Base-by-base conservation (phyloP, 2,888 invertebrate species). In the Apotomis turbidana region DNA sequence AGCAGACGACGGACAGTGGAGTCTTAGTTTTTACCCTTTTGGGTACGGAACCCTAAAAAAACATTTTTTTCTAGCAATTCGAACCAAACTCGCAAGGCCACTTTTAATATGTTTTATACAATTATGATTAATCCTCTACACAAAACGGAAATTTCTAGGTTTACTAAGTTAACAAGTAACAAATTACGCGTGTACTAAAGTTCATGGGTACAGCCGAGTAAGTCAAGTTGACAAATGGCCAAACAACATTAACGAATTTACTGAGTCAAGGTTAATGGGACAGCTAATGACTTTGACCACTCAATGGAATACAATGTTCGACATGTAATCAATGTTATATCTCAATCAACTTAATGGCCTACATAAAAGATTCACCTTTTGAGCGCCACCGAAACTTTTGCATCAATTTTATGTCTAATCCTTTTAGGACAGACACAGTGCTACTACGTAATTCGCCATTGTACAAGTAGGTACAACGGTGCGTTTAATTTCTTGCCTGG, bases 181-280 rank as follows among this genome's bases (percentile, higher is more conserved):
- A 64, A 70, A 70, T 64, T 58, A 58, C 58, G 8, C n/a, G 44
- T 44, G 41, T 38, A 57, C 13, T 69, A 62, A 64, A 64, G 70
- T 70, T 70, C 63, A 64, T 9, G 70, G 51, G 38, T 27, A 52
- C 44, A 49, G 10, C 49, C 58, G 44, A 70, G 10, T 12, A 44
- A 44, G 49, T 70, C 52, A 38, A 27, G 13, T 64, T 71, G 54
- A 71, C 54, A 36, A 71, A 67, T 66, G 60, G 10, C 15, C 51
- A 59, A 61, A 61, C 71, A 38, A n/a, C 49, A 49, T 57, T 57
- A 41, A 67, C 60, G 38, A 60, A 44, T 46, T 66, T 15, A 66
- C 66, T 36, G 36, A 67, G 55, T 41, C 71, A 67, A 71, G 71
- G 71, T 27, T 71, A 71, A 71, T 59, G 49, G 68, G 52, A 9